A percentile compares a stretch with the other conserved stretches of the same genome.
phyloP scores from a whole-genome alignment of 2,888 invertebrate species.

The Balanococcus diminutus region DNA sequence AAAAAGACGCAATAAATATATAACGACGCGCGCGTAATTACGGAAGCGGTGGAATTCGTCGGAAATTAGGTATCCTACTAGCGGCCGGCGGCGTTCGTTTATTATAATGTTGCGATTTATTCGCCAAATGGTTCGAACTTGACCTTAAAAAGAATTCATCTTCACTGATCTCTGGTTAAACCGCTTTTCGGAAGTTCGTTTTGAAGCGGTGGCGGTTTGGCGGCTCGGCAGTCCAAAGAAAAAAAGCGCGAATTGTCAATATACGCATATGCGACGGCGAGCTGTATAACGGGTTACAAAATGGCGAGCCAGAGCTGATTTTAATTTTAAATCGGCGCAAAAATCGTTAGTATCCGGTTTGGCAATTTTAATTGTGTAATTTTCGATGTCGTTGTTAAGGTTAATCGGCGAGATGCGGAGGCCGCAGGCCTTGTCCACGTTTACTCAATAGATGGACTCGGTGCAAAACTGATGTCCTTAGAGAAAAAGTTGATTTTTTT shows the following conservation, averaged over 20 bases:
- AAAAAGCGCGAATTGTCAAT: neutral
- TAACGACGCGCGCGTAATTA: neutral
- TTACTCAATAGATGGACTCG: no score
- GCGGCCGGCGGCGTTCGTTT: neutral
- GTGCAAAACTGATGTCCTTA: neutral
- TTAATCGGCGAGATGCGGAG: neutral
- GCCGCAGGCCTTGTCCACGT: neutral
- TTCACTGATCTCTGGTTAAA: constrained; percentile 18
- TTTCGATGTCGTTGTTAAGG: neutral
- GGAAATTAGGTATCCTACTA: neutral
- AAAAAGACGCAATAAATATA: neutral
- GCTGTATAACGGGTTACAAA: constrained; percentile 10
- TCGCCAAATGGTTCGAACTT: constrained; percentile 1
- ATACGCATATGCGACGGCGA: neutral
- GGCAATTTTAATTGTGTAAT: constrained; percentile 9
- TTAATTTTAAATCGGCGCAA: constrained; percentile 14
- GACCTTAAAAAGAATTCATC: constrained; percentile 24
- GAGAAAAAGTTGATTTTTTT: no score
- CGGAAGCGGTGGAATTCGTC: neutral
- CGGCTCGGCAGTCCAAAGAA: neutral
- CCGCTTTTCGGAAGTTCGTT: neutral
- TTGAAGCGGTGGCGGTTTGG: neutral
- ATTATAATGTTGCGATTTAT: constrained; percentile 13
- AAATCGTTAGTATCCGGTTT: constrained; percentile 19
- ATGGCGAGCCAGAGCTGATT: constrained; percentile 24